A percentile compares a stretch with the other conserved stretches of the same genome.
Conservation (phyloP, 2,797 vertebrate species). For the Syngnathus acus region DNA sequence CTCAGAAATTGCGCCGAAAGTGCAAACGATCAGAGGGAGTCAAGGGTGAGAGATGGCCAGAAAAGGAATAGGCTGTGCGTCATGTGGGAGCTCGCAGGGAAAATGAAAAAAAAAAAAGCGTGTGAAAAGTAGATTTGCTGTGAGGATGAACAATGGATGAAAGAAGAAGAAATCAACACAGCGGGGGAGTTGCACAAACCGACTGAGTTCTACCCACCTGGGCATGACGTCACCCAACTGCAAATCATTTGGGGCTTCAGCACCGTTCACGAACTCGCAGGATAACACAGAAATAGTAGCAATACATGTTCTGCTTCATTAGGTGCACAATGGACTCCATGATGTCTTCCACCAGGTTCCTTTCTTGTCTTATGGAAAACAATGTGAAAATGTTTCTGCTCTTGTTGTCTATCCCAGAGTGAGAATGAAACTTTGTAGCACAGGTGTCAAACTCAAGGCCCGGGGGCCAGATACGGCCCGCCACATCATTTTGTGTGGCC, state of each 20-base stretch:
- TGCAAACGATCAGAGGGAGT: constrained; percentile 37
- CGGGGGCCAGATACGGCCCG: too few relatives aligned
- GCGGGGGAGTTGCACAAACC: background rate
- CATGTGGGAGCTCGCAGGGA: constrained; percentile 33
- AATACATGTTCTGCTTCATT: background rate
- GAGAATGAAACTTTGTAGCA: background rate
- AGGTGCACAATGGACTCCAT: background rate
- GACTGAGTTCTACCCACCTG: background rate
- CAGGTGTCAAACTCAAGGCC: too few relatives aligned
- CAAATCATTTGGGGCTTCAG: background rate
- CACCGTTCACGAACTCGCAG: too few relatives aligned
- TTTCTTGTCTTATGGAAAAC: background rate
- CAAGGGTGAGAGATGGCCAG: constrained; percentile 11
- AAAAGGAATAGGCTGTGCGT: constrained; percentile 19
- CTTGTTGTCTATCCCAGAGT: background rate
- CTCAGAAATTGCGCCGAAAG: constrained; percentile 9
- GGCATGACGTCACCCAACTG: background rate
- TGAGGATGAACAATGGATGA: too few relatives aligned
- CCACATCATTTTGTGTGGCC: too few relatives aligned
- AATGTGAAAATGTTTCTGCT: background rate
- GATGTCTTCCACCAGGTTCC: background rate
- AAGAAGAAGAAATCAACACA: too few relatives aligned
- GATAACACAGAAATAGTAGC: background rate
- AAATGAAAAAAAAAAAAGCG: constrained; percentile 19
- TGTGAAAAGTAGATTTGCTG: constrained; percentile 36